Evolutionary conservation across 2,113 vertebrate genomes (phyloP).

Genomic region (Colaptes auratus): DNA sequence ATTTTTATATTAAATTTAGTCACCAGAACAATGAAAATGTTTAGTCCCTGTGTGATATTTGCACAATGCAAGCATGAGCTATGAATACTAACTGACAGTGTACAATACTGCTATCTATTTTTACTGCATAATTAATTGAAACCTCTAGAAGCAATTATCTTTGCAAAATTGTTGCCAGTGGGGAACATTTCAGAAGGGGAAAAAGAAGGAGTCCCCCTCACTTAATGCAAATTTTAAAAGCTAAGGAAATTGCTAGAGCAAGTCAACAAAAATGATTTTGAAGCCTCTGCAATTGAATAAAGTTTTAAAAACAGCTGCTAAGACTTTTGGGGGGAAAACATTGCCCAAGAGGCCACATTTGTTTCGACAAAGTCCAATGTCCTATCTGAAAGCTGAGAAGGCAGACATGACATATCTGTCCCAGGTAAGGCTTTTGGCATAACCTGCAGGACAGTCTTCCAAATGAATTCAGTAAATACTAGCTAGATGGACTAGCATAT

Average conservation of each 20-base stretch:
- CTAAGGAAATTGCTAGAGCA: neutral
- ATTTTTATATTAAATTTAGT: neutral
- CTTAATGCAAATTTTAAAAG: neutral
- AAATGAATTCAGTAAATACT: neutral
- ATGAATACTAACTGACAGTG: neutral
- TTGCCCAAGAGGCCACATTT: neutral
- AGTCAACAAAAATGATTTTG: neutral
- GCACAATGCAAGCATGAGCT: neutral
- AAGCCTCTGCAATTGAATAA: neutral
- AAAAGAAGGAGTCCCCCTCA: neutral
- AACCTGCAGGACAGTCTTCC: neutral
- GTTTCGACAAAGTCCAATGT: neutral
- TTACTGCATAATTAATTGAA: neutral
- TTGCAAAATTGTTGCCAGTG: neutral
- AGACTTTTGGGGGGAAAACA: neutral
- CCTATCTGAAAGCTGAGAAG: neutral
- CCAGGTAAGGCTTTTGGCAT: neutral
- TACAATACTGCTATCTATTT: neutral
- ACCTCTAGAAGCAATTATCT: neutral
- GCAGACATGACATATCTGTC: neutral
- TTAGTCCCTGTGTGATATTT: conserved; percentile 17
- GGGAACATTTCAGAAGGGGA: neutral
- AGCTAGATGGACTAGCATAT: neutral
- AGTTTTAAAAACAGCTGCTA: neutral
- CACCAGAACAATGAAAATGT: neutral